Evolutionary conservation across 53 echinoderm and acorn worm species (phyloP).

Genomic region (Antedon mediterranea): DNA sequence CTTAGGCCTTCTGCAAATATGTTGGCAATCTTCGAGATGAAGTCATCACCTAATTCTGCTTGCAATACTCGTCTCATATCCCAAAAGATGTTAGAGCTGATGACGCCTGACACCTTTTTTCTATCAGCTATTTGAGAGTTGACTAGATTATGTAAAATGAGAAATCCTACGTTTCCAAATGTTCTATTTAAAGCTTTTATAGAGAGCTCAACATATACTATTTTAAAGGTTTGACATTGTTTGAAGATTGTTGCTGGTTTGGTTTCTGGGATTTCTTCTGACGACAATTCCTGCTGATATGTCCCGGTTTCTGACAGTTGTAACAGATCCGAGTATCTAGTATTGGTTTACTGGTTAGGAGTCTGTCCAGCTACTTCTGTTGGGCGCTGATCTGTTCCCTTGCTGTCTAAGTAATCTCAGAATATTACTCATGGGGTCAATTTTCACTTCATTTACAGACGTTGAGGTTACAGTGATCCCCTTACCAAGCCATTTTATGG

Average conservation of each 20-base stretch:
- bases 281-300: constrained; percentile 32
- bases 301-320: constrained; percentile 30
- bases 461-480: background rate
- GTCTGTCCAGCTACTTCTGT: constrained; percentile 37
- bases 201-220: constrained; percentile 28
- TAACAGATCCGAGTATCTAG: constrained; percentile 14
- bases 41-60: constrained; percentile 11
- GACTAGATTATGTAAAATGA: constrained; percentile 28
- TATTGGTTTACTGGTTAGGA: background rate
- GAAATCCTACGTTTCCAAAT: constrained; percentile 18
- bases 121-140: constrained; percentile 27
- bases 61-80: constrained; percentile 13
- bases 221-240: constrained; percentile 10
- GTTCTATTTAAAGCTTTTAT: constrained; percentile 12
- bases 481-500: constrained; percentile 32
- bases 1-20: constrained; percentile 1
- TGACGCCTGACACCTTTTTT: constrained; percentile 34
- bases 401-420: constrained; percentile 18
- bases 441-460: constrained; percentile 7
- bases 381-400: constrained; percentile 26
- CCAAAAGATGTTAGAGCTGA: constrained; percentile 35
- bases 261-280: background rate
- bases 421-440: background rate
- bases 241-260: background rate
- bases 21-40: constrained; percentile 9